Percentiles rank a stretch among this genome's conserved stretches.
Evolutionary conservation across 1,140 invertebrate species (phyloP).

Genomic region (Amphibalanus amphitrite): DNA sequence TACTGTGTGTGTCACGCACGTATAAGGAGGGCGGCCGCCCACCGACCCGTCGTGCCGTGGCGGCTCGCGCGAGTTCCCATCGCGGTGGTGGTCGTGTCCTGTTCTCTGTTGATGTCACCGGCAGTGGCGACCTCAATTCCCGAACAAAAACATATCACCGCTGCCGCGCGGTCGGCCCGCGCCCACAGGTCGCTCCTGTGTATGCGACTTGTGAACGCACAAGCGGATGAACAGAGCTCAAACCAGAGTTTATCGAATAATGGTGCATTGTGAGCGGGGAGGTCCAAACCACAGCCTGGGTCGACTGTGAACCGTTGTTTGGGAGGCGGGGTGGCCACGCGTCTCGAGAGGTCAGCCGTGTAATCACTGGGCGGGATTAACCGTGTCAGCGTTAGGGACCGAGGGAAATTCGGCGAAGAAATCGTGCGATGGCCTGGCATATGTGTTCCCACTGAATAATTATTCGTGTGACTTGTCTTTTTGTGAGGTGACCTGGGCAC

Average conservation of each 20-base stretch:
- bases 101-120: neutral
- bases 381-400: neutral
- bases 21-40: neutral
- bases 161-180: neutral
- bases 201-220: neutral
- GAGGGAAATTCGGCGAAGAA: too few relatives aligned
- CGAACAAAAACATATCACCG: neutral
- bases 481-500: neutral
- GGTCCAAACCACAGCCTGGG: neutral
- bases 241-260: neutral
- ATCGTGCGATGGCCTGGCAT: too few relatives aligned
- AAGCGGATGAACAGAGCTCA: neutral
- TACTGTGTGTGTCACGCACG: too few relatives aligned
- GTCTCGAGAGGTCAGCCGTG: neutral
- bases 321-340: neutral
- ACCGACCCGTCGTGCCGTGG: too few relatives aligned
- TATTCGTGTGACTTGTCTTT: neutral
- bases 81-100: neutral
- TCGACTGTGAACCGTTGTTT: neutral
- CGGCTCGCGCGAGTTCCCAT: too few relatives aligned
- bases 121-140: neutral
- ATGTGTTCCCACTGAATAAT: neutral
- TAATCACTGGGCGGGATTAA: neutral
- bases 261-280: neutral
- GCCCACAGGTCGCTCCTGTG: neutral